These are phyloP conservation scores for Phrynocephalus versicolor DNA, from an alignment of 2,113 vertebrate genomes.

Conservation along the genomic window DNA sequence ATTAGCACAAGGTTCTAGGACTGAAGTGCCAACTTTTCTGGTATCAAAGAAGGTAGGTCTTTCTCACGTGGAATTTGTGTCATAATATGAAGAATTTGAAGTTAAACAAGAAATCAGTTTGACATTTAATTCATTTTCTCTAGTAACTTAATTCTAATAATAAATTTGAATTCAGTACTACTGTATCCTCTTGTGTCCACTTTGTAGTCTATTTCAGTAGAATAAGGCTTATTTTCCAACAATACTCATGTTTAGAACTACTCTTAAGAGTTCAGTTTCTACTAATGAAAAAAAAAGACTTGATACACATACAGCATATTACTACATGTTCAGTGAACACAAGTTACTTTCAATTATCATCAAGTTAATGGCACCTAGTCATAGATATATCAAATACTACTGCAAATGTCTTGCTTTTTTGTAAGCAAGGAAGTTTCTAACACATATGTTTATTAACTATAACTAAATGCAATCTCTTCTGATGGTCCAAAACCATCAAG, in stretches of 20 bases:
- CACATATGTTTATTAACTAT: constrained; percentile 34
- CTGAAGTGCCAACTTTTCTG: not conserved
- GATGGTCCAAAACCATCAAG: constrained; percentile 36
- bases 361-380: not conserved
- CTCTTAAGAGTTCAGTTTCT: not conserved
- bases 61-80: not conserved
- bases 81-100: not conserved
- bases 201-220: not conserved
- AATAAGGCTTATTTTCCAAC: not conserved
- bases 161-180: not conserved
- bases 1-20: not conserved
- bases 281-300: not conserved
- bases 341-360: not conserved
- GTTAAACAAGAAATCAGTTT: not conserved
- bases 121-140: constrained; percentile 6
- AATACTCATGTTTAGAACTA: not conserved
- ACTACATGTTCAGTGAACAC: constrained; percentile 13
- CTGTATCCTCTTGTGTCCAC: not conserved
- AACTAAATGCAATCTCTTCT: constrained; percentile 45
- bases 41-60: not conserved
- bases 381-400: not conserved
- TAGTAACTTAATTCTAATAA: not conserved
- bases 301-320: not conserved
- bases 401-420: not conserved
- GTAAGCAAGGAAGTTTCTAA: not conserved